These are phyloP conservation scores for Oeneis ivallda DNA, from an alignment of 2,888 invertebrate species.

Conservation along the genomic window DNA sequence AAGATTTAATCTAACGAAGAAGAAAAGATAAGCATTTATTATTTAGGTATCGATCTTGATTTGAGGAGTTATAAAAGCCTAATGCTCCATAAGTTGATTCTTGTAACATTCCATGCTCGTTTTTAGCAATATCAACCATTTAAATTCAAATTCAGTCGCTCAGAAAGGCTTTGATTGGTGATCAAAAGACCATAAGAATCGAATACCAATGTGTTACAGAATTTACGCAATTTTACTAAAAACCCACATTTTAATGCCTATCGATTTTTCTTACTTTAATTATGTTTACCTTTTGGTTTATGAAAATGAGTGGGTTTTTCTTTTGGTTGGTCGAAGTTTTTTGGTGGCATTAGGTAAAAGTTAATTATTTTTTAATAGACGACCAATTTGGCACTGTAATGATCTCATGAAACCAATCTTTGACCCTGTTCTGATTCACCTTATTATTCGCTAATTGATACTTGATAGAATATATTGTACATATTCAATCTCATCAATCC, in stretches of 20 bases:
- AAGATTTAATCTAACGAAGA: not conserved
- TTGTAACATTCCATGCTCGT: not conserved
- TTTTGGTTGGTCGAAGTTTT: not conserved
- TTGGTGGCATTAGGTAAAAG: not conserved
- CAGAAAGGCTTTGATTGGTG: constrained; percentile 1
- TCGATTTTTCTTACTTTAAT: not conserved
- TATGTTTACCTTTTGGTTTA: no score
- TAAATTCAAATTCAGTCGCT: not conserved
- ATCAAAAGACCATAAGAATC: not conserved
- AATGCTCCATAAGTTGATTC: not conserved
- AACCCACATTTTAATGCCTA: not conserved
- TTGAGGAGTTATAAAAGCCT: not conserved
- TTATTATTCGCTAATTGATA: no score
- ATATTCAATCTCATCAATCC: no score
- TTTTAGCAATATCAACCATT: not conserved
- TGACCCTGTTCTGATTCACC: no score
- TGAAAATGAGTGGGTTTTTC: not conserved
- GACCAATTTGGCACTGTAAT: not conserved
- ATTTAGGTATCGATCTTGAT: not conserved
- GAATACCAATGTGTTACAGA: not conserved
- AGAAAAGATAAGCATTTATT: not conserved
- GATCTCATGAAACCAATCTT: no score
- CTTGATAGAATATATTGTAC: no score
- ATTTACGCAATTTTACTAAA: not conserved
- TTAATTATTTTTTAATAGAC: not conserved